A percentile compares a stretch with the other conserved stretches of the same genome.
These are phyloP conservation scores for Cyclopterus lumpus DNA, from an alignment of 2,797 vertebrate species.

Conservation along the genomic window DNA sequence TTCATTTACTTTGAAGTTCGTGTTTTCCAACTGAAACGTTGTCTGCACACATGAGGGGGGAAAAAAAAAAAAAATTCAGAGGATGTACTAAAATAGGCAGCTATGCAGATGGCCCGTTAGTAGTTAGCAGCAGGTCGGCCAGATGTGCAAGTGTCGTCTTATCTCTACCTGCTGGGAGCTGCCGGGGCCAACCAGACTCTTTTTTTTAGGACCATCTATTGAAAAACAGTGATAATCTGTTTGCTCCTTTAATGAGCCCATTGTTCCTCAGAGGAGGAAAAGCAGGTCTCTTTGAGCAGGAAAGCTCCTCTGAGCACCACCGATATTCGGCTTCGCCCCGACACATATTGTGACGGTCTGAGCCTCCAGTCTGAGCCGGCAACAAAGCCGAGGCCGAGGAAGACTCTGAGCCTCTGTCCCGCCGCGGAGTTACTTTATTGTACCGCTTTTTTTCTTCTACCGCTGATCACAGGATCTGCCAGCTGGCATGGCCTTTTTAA, in stretches of 20 bases:
- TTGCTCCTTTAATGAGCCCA: conserved; percentile 83
- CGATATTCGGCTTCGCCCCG: conserved; percentile 63
- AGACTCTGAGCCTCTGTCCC: conserved; percentile 42
- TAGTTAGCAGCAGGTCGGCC: conserved; percentile 56
- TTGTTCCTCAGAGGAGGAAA: conserved; percentile 79
- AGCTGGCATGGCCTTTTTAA: conserved; percentile 44
- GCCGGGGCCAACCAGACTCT: conserved; percentile 66
- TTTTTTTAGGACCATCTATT: conserved; percentile 52
- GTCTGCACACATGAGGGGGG: neutral
- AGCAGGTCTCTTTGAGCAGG: conserved; percentile 75
- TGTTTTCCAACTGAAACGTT: neutral
- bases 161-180: conserved; percentile 75
- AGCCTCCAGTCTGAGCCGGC: conserved; percentile 62
- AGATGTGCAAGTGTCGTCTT: conserved; percentile 76
- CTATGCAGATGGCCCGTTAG: neutral
- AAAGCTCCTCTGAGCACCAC: conserved; percentile 77
- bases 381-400: conserved; percentile 58
- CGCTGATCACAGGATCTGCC: conserved; percentile 33
- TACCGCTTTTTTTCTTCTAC: conserved; percentile 37
- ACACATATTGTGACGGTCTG: conserved; percentile 65
- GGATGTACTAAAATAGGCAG: neutral
- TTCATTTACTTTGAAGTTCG: neutral
- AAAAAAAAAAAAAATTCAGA: neutral
- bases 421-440: conserved; percentile 44
- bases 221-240: conserved; percentile 80